Conservation (phyloP, 2,113 vertebrate genomes). For the Manacus vitellinus region DNA sequence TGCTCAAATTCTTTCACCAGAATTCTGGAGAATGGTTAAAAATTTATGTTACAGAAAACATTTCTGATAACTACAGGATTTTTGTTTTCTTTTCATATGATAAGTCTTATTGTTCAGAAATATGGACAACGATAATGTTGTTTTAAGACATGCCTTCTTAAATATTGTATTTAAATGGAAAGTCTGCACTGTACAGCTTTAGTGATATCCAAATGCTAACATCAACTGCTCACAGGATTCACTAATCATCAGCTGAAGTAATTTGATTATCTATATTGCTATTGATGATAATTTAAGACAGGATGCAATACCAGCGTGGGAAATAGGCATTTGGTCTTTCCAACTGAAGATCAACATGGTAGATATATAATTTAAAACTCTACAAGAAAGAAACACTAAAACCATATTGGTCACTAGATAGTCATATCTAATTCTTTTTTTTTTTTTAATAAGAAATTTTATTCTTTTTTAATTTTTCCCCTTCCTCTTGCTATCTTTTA, state of each 20-base stretch:
- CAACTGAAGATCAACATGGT: neutral
- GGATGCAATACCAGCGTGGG: neutral
- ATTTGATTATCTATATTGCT: neutral
- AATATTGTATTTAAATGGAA: neutral
- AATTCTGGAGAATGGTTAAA: neutral
- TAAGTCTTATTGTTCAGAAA: neutral
- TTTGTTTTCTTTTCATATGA: neutral
- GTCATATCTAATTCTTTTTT: neutral
- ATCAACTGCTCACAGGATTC: neutral
- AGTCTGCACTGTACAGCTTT: neutral
- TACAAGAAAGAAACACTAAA: neutral
- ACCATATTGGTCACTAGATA: neutral
- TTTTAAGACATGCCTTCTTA: neutral
- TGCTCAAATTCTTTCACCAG: neutral
- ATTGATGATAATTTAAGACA: neutral
- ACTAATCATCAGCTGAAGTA: neutral
- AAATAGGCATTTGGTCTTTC: neutral
- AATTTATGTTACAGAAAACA: neutral
- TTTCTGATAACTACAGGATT: neutral
- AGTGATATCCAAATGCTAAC: accelerated
- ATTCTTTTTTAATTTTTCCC: neutral
- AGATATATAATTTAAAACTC: neutral
- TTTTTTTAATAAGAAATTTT: neutral
- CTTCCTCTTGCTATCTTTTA: neutral
- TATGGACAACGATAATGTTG: no score